Evolutionary conservation across 2,797 vertebrate genomes (phyloP).

Genomic region (Potorous gilbertii): DNA sequence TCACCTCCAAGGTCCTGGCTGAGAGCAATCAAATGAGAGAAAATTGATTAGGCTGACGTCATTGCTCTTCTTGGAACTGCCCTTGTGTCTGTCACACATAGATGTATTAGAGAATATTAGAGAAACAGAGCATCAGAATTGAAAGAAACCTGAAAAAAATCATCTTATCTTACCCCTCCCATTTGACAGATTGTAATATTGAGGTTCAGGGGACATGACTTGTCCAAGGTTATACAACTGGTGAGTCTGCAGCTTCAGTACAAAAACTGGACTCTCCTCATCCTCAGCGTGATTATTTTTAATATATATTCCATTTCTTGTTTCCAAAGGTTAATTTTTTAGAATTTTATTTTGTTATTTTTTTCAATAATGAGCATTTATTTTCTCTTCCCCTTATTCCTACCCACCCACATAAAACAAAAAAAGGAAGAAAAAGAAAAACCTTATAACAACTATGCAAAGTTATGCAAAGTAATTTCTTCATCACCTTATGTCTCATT

Average conservation of each 20-base stretch:
- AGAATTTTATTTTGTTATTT: neutral
- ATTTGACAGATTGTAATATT: neutral
- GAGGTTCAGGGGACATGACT: neutral
- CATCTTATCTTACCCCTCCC: neutral
- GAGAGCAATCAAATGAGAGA: slow-evolving; percentile 31
- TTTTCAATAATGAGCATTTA: neutral
- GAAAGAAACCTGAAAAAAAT: neutral
- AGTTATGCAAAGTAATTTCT: neutral
- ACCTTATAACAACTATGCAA: neutral
- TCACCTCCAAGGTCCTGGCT: slow-evolving; percentile 63
- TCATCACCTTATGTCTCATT: neutral
- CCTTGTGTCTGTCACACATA: slow-evolving; percentile 8
- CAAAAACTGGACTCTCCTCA: neutral
- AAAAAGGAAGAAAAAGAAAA: neutral
- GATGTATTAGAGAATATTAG: neutral
- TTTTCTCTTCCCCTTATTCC: neutral
- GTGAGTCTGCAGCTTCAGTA: neutral
- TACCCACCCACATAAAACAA: neutral
- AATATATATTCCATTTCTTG: neutral
- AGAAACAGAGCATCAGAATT: neutral
- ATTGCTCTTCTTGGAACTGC: slow-evolving; percentile 21
- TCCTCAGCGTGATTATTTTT: neutral
- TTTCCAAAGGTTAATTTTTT: neutral
- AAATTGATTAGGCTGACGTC: slow-evolving; percentile 60
- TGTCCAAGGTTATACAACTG: neutral